Evolutionary conservation across 2,113 vertebrate genomes (phyloP).

Genomic region (Lampris megalopsis): DNA sequence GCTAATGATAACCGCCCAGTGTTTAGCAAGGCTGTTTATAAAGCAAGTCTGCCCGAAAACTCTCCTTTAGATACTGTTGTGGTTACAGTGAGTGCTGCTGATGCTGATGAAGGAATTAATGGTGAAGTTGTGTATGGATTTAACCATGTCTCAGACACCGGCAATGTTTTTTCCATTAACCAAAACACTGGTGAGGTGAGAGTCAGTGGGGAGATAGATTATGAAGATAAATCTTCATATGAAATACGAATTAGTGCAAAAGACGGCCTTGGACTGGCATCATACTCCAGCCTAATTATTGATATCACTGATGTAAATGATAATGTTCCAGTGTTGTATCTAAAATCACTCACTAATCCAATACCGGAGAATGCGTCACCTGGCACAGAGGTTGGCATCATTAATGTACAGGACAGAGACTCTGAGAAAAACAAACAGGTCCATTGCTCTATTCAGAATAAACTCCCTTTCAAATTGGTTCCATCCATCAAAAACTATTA

Average conservation of each 20-base stretch:
- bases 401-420: slow-evolving; percentile 77
- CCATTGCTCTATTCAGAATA: slow-evolving; percentile 52
- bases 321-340: slow-evolving; percentile 71
- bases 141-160: slow-evolving; percentile 58
- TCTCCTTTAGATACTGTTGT: slow-evolving; percentile 32
- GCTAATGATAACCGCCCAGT: slow-evolving; percentile 60
- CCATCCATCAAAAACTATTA: slow-evolving; percentile 66
- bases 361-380: too few species aligned
- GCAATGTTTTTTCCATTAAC: slow-evolving; percentile 73
- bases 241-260: slow-evolving; percentile 82
- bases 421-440: slow-evolving; percentile 27
- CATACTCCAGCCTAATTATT: slow-evolving; percentile 75
- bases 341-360: slow-evolving; percentile 57
- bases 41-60: slow-evolving; percentile 44
- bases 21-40: slow-evolving; percentile 47
- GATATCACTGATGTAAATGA: slow-evolving; percentile 64
- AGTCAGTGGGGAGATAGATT: slow-evolving; percentile 74
- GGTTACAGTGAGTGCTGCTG: slow-evolving; percentile 73
- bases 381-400: slow-evolving; percentile 38
- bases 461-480: slow-evolving; percentile 72
- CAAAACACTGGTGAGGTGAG: slow-evolving; percentile 77
- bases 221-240: slow-evolving; percentile 72
- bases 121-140: slow-evolving; percentile 75
- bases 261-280: slow-evolving; percentile 76
- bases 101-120: slow-evolving; percentile 76